A percentile compares a stretch with the other conserved stretches of the same genome.
These are phyloP conservation scores for Erpornis zantholeuca DNA, from an alignment of 2,113 vertebrate genomes.

Conservation along the genomic window DNA sequence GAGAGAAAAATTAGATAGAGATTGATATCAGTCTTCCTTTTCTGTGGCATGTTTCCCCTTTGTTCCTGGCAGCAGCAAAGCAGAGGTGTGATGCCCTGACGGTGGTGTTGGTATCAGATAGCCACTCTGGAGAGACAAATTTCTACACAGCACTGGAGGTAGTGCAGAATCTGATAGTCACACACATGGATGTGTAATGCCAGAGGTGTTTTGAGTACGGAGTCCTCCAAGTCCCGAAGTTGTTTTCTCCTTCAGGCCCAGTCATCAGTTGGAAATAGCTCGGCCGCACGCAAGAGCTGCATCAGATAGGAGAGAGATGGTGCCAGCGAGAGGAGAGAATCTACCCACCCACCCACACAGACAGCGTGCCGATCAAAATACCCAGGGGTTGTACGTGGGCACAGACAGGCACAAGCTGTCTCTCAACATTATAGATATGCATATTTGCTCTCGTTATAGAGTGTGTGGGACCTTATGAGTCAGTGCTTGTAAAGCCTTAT, in stretches of 20 bases:
- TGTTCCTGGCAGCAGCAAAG: not conserved
- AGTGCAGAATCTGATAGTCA: not conserved
- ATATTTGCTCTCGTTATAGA: not conserved
- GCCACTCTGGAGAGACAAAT: not conserved
- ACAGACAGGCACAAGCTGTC: slow-evolving; percentile 35
- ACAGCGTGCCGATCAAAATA: not conserved
- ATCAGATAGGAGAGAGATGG: not conserved
- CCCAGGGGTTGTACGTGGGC: not conserved
- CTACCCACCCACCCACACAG: not conserved
- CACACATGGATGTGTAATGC: not conserved
- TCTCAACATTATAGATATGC: not conserved
- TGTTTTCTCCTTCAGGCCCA: not conserved
- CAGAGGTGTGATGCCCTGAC: not conserved
- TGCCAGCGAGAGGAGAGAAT: slow-evolving; percentile 14
- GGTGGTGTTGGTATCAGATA: not conserved
- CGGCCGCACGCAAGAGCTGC: not conserved
- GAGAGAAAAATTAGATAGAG: not conserved
- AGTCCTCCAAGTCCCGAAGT: not conserved
- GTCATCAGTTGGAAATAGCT: not conserved
- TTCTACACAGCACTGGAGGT: not conserved
- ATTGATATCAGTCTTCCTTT: not conserved
- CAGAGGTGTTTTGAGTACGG: not conserved
- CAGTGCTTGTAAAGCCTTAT: not conserved
- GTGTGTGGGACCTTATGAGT: not conserved
- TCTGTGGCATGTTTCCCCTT: not conserved